A percentile compares a stretch with the other conserved stretches of the same genome.
Conservation (phyloP, 2,797 vertebrate genomes). For the Dromococcyx pavoninus region DNA sequence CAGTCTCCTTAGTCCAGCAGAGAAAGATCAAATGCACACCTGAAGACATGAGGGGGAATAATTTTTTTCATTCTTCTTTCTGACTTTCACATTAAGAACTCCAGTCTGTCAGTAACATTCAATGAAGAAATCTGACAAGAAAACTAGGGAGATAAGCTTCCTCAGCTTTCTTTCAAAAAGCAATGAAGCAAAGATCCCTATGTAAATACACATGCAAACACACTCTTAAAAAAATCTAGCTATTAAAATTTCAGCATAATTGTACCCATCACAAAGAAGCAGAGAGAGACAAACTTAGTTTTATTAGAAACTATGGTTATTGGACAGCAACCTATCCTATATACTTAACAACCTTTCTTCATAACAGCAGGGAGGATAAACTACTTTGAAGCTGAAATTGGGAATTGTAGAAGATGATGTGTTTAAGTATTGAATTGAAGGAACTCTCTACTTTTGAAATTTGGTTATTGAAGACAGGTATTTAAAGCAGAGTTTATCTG, state of each 20-base stretch:
- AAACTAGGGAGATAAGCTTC: neutral
- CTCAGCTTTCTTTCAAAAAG: neutral
- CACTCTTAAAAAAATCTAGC: neutral
- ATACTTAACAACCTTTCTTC: neutral
- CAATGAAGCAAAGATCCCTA: neutral
- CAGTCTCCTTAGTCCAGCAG: neutral
- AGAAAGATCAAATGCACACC: neutral
- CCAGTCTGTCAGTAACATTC: neutral
- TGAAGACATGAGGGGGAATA: neutral
- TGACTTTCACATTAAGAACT: neutral
- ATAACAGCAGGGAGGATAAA: neutral
- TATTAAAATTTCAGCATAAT: neutral
- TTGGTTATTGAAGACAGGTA: neutral
- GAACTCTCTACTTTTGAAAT: constrained; percentile 9
- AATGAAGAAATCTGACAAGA: neutral
- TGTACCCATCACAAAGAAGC: neutral
- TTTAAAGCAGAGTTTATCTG: neutral
- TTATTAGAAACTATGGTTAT: neutral
- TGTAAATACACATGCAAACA: neutral
- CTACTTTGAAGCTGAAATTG: neutral
- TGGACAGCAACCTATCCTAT: neutral
- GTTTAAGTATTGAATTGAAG: neutral
- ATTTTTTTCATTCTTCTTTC: neutral
- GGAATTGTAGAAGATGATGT: neutral
- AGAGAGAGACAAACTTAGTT: neutral